Evolutionary conservation across 2,888 invertebrate genomes (phyloP), one percentile per base, ranked within the genome.

Genomic region (Eupithecia inturbata): DNA sequence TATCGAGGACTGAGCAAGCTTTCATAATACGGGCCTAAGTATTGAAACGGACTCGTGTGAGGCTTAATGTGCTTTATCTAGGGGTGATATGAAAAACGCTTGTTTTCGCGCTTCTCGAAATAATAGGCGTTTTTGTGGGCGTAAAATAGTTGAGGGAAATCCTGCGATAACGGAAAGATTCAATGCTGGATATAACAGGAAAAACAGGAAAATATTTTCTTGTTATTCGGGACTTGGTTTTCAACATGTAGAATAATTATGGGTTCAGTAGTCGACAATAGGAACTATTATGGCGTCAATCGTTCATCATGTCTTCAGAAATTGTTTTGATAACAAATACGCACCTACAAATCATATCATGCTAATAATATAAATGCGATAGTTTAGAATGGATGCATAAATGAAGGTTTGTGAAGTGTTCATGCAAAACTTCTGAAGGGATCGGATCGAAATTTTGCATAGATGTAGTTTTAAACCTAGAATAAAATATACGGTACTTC

Each of bases 11-110:
- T n/a, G n/a, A n/a, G n/a, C n/a, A n/a, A n/a, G n/a, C n/a, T n/a
- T n/a, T n/a, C n/a, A n/a, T n/a, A n/a, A n/a, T n/a, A n/a, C n/a
- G n/a, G n/a, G n/a, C n/a, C n/a, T n/a, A 72, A 73, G 79, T 79
- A 80, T 76, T 70, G 77, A 76, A 77, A 77, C 73, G 74, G 64
- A 39, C 73, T 70, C 75, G 67, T 70, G 68, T 4, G 69, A 76
- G 75, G 67, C 64, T 68, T 70, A 71, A 73, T 71, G 72, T 70
- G 71, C 70, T 72, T 76, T 62, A 75, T 76, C 22, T 57, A 68
- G 71, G 69, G 76, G 62, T 75, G 73, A 76, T 71, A 78, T 78
- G 78, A 78, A 75, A 78, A 78, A 80, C 73, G 75, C 71, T 74
- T 79, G 75, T 77, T 80, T 79, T 80, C 72, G 77, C 76, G 68